These are phyloP conservation scores for Popillia japonica DNA, from an alignment of 1,140 invertebrate species.

Conservation along the genomic window DNA sequence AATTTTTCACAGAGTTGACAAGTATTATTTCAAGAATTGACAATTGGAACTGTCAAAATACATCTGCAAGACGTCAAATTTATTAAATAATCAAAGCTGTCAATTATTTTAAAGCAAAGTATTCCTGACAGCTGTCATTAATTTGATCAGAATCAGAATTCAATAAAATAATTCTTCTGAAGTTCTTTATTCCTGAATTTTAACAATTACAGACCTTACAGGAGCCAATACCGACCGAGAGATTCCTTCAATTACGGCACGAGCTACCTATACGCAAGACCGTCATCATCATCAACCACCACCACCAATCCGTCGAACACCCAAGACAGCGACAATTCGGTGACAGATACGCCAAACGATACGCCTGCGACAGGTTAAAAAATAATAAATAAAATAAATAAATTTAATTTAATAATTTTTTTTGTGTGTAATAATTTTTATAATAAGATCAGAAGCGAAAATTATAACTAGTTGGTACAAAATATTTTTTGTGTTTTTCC, in stretches of 20 bases:
- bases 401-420: neutral
- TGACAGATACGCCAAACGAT: conserved; percentile 34
- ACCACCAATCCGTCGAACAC: neutral
- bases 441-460: neutral
- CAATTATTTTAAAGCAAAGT: too few relatives aligned
- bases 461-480: conserved; percentile 13
- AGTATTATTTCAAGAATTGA: too few relatives aligned
- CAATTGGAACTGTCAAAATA: too few relatives aligned
- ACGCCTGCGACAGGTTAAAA: conserved; percentile 36
- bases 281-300: conserved; percentile 22
- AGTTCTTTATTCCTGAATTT: too few relatives aligned
- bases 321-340: conserved; percentile 29
- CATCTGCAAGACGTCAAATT: too few relatives aligned
- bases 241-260: conserved; percentile 25
- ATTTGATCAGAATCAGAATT: too few relatives aligned
- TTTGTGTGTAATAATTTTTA: neutral
- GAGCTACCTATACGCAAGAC: conserved; percentile 31
- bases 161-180: too few relatives aligned
- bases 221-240: conserved; percentile 28
- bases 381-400: neutral
- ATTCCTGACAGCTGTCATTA: too few relatives aligned
- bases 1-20: too few relatives aligned
- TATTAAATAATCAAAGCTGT: too few relatives aligned
- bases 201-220: conserved; percentile 10
- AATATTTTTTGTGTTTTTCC: conserved; percentile 32